Percentiles rank a stretch among this genome's conserved stretches.
Evolutionary conservation across 2,888 invertebrate genomes (phyloP).

Genomic region (Chirona hameri): DNA sequence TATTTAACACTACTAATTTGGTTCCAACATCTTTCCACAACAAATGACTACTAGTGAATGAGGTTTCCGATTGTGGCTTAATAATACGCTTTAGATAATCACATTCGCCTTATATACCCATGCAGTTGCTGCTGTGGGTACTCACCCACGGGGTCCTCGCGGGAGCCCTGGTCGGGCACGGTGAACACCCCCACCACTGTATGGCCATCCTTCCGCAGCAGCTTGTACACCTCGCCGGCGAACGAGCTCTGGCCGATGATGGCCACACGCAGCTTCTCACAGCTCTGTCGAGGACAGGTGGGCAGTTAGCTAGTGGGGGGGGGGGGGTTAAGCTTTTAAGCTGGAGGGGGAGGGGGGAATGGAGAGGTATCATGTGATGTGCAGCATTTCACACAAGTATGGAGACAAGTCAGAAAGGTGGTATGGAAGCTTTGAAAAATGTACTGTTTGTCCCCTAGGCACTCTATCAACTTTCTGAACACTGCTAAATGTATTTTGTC

Average conservation of each 20-base stretch:
- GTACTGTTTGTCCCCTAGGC: background rate
- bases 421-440: background rate
- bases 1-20: too few species aligned
- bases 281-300: background rate
- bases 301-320: conserved; percentile 51
- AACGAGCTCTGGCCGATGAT: conserved; percentile 94
- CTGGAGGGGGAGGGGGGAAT: conserved; percentile 13
- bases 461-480: too few species aligned
- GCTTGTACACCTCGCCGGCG: conserved; percentile 89
- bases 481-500: too few species aligned
- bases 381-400: background rate
- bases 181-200: conserved; percentile 91
- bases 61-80: too few species aligned
- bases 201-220: conserved; percentile 72
- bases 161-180: conserved; percentile 81
- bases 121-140: conserved; percentile 32
- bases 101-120: too few species aligned
- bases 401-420: background rate
- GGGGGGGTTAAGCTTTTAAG: too few species aligned
- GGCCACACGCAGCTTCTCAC: conserved; percentile 64
- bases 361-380: background rate
- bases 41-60: too few species aligned
- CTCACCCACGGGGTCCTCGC: conserved; percentile 85
- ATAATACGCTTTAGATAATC: too few species aligned
- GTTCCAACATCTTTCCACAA: too few species aligned